phyloP scores from a whole-genome alignment of 2,888 invertebrate species.

The Empis livida region DNA sequence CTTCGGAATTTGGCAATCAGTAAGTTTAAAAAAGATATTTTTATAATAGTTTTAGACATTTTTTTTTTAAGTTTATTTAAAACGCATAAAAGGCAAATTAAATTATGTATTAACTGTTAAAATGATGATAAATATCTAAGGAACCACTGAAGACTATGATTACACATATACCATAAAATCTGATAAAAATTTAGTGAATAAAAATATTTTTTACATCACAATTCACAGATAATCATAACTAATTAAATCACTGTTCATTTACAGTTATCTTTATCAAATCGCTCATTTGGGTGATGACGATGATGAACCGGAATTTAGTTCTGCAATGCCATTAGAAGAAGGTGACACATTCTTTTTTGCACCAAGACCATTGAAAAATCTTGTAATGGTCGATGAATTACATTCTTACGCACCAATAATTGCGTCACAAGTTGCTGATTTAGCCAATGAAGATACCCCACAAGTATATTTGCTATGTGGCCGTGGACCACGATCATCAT shows the following conservation, averaged over 20 bases:
- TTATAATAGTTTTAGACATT: too few relatives aligned
- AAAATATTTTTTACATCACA: not conserved
- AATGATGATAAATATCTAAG: constrained; percentile 6
- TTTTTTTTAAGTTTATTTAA: too few relatives aligned
- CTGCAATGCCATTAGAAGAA: constrained; percentile 95
- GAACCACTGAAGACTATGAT: constrained; percentile 7
- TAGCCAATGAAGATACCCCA: constrained; percentile 97
- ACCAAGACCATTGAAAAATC: constrained; percentile 81
- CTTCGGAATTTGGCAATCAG: constrained; percentile 99
- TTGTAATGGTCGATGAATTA: constrained; percentile 93
- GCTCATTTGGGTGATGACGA: constrained; percentile 99
- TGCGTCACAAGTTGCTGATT: constrained; percentile 80
- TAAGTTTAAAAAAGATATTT: constrained; percentile 46
- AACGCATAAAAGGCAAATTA: too few relatives aligned
- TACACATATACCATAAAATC: constrained; percentile 1
- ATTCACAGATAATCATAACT: not conserved
- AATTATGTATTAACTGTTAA: too few relatives aligned
- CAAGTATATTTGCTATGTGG: constrained; percentile 96
- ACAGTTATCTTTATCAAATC: constrained; percentile 92
- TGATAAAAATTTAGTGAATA: constrained; percentile 3
- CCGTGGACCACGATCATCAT: constrained; percentile 83
- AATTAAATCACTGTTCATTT: too few relatives aligned
- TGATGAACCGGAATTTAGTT: constrained; percentile 97
- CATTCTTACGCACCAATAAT: constrained; percentile 86
- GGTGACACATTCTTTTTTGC: constrained; percentile 99